Percentiles rank a stretch among this genome's conserved stretches.
Conservation (phyloP, 2,113 vertebrate genomes). For the Galbula dea region DNA sequence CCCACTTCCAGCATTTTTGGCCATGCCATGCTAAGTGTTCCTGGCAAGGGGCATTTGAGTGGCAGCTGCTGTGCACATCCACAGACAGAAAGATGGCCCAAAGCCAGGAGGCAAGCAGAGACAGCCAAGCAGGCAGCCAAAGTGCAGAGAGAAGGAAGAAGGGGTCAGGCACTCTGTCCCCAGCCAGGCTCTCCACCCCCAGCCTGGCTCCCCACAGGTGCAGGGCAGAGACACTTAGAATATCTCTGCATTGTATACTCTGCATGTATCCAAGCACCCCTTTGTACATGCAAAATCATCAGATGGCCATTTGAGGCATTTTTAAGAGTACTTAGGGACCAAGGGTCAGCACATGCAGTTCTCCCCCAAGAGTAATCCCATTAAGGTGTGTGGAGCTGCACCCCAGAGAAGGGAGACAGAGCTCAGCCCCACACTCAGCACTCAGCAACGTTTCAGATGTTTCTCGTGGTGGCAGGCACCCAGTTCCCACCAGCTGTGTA, state of each 20-base stretch:
- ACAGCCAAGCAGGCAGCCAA: neutral
- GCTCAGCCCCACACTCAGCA: neutral
- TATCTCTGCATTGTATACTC: neutral
- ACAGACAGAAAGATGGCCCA: neutral
- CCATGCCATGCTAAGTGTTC: accelerated
- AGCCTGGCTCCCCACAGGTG: neutral
- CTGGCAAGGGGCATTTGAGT: accelerated
- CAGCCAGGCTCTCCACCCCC: neutral
- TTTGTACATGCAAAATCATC: neutral
- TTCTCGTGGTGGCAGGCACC: neutral
- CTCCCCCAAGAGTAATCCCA: neutral
- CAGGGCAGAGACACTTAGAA: accelerated
- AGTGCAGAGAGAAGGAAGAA: neutral
- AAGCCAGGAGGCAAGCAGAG: neutral
- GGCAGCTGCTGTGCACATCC: neutral
- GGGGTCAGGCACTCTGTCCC: neutral
- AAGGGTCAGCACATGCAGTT: accelerated
- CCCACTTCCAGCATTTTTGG: neutral
- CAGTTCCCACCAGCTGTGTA: neutral
- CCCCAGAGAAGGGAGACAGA: accelerated
- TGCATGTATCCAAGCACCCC: neutral
- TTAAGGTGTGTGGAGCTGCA: neutral
- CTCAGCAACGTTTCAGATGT: neutral
- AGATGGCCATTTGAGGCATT: accelerated
- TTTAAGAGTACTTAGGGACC: neutral